Evolutionary conservation across 2,113 vertebrate species (phyloP).

Genomic region (Alaudala cheleensis): DNA sequence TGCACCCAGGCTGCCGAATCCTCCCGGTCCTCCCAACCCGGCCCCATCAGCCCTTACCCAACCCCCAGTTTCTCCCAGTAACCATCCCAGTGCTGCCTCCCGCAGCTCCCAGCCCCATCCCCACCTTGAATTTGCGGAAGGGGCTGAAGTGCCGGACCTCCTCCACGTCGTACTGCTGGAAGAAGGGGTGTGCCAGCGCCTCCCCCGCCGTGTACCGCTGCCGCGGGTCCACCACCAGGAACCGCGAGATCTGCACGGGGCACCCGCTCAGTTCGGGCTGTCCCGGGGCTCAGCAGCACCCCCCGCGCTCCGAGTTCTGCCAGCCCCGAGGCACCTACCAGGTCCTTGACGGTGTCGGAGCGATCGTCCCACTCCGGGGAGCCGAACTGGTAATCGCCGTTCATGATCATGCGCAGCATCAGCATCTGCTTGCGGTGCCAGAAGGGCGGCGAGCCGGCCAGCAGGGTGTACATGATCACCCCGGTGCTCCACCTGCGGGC

Average conservation of each 20-base stretch:
- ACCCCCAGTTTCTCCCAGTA: background rate
- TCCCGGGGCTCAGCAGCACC: background rate
- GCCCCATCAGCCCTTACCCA: background rate
- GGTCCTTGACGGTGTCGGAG: conserved; percentile 94
- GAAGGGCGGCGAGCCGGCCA: conserved; percentile 95
- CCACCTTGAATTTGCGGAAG: conserved; percentile 91
- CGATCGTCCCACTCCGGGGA: conserved; percentile 96
- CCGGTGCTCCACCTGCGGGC: conserved; percentile 90
- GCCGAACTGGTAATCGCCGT: conserved; percentile 85
- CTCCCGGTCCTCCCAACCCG: background rate
- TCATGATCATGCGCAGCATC: conserved; percentile 97
- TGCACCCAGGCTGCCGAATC: background rate
- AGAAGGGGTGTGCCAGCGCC: conserved; percentile 91
- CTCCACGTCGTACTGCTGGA: conserved; percentile 91
- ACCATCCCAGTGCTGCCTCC: background rate
- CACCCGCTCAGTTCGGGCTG: fast-evolving
- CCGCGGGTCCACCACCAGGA: conserved; percentile 88
- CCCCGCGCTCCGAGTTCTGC: background rate
- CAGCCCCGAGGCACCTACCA: conserved; percentile 72
- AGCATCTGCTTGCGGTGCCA: conserved; percentile 99
- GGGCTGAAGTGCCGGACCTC: conserved; percentile 95
- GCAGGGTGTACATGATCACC: conserved; percentile 97
- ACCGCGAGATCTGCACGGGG: conserved; percentile 83
- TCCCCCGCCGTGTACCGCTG: conserved; percentile 82
- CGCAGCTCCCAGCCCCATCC: background rate